Conservation (phyloP, 2,113 vertebrate genomes). For the Forbesichthys agassizii region DNA sequence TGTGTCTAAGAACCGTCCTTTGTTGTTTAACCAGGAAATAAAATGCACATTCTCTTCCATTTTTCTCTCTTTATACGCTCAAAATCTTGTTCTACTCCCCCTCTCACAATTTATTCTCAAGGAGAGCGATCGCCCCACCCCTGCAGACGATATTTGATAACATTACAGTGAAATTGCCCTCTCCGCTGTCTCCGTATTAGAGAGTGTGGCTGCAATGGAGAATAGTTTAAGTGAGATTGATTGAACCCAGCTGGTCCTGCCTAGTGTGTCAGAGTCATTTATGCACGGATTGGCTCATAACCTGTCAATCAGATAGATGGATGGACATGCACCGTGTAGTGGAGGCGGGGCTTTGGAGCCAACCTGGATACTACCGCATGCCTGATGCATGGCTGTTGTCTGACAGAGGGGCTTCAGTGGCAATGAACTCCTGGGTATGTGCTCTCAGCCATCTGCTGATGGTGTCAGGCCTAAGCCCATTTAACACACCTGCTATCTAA, state of each 20-base stretch:
- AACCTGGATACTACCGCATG: neutral
- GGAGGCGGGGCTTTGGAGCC: slow-evolving; percentile 36
- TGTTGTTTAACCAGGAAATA: slow-evolving; percentile 9
- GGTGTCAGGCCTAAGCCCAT: neutral
- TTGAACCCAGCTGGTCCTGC: slow-evolving; percentile 67
- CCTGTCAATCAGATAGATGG: slow-evolving; percentile 74
- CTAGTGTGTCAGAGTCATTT: slow-evolving; percentile 71
- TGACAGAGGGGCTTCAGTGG: slow-evolving; percentile 10
- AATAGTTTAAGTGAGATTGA: slow-evolving; percentile 77
- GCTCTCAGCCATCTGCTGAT: neutral
- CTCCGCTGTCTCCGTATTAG: slow-evolving; percentile 63
- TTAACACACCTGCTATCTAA: slow-evolving; percentile 29
- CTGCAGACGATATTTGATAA: slow-evolving; percentile 61
- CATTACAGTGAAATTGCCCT: slow-evolving; percentile 69
- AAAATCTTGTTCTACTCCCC: slow-evolving; percentile 14
- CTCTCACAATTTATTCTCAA: slow-evolving; percentile 27
- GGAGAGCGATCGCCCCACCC: slow-evolving; percentile 49
- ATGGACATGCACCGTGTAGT: slow-evolving; percentile 35
- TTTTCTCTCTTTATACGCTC: neutral
- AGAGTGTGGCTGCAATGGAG: slow-evolving; percentile 49
- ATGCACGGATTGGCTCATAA: slow-evolving; percentile 73
- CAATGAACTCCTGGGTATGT: neutral
- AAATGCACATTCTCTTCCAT: slow-evolving; percentile 2
- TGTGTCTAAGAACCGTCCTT: neutral
- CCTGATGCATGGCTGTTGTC: neutral